Evolutionary conservation across 1,140 invertebrate species (phyloP).

Genomic region (Panagrolaimus sp.): DNA sequence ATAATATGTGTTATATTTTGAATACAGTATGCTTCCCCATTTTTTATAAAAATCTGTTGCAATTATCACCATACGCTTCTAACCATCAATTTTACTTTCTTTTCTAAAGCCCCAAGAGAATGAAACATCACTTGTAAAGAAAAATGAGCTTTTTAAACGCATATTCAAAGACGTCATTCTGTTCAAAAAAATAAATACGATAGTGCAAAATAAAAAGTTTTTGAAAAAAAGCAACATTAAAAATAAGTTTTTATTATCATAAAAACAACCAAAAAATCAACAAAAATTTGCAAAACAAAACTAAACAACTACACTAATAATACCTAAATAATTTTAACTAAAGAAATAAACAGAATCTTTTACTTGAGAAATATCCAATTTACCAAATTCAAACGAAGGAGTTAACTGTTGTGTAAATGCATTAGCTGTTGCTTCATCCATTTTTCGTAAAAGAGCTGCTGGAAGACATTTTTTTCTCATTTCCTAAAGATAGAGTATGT

Average conservation of each 20-base stretch:
- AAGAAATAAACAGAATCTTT: conserved; percentile 54
- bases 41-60: no score
- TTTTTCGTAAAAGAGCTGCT: neutral
- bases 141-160: no score
- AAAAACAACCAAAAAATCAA: neutral
- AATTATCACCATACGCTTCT: no score
- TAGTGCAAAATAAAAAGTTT: neutral
- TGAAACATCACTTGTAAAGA: no score
- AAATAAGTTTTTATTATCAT: neutral
- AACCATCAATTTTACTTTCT: no score
- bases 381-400: conserved; percentile 35
- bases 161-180: no score
- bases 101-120: no score
- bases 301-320: conserved; percentile 2
- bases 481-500: conserved; percentile 18
- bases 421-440: conserved; percentile 4
- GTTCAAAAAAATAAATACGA: neutral
- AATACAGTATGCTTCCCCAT: no score
- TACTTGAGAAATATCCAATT: conserved; percentile 49
- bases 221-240: neutral
- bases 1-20: no score
- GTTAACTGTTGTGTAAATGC: conserved; percentile 28
- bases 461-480: neutral
- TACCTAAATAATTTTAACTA: conserved; percentile 31
- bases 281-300: conserved; percentile 6